A percentile compares a stretch with the other conserved stretches of the same genome.
phyloP scores from a whole-genome alignment of 2,113 vertebrate genomes.

The Scartelaos histophorus region DNA sequence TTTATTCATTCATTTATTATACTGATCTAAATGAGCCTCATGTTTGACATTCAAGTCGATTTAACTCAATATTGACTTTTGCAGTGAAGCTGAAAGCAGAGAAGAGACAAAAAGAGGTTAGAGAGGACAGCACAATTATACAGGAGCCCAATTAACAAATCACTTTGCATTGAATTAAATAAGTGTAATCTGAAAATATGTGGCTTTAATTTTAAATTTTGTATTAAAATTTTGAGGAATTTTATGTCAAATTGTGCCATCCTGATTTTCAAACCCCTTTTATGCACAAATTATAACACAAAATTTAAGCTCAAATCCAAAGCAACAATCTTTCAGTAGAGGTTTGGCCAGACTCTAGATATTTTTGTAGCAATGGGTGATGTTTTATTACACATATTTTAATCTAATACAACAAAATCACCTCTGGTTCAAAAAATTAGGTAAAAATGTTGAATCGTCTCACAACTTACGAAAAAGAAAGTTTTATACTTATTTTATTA shows the following conservation, averaged over 20 bases:
- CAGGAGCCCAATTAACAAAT: slow-evolving; percentile 19
- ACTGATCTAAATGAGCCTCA: too few species aligned
- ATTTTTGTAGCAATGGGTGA: too few species aligned
- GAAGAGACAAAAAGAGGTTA: slow-evolving; percentile 22
- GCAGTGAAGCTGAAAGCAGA: slow-evolving; percentile 46
- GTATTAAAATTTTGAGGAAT: neutral
- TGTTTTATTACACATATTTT: too few species aligned
- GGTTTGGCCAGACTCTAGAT: neutral
- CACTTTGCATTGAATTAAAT: neutral
- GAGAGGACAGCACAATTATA: slow-evolving; percentile 37
- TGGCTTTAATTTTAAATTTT: neutral
- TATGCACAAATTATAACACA: neutral
- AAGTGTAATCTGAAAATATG: neutral
- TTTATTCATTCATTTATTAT: too few species aligned
- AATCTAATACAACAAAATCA: too few species aligned
- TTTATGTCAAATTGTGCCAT: slow-evolving; percentile 26
- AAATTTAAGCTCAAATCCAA: slow-evolving; percentile 39
- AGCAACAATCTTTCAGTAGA: slow-evolving; percentile 26
- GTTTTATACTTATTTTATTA: too few species aligned
- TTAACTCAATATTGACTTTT: neutral
- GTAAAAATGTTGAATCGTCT: too few species aligned
- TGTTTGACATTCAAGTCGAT: neutral
- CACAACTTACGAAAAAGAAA: too few species aligned
- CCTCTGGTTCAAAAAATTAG: too few species aligned
- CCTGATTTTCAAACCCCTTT: slow-evolving; percentile 17